Evolutionary conservation across 2,113 vertebrate genomes (phyloP).

Genomic region (Microtus pennsylvanicus): DNA sequence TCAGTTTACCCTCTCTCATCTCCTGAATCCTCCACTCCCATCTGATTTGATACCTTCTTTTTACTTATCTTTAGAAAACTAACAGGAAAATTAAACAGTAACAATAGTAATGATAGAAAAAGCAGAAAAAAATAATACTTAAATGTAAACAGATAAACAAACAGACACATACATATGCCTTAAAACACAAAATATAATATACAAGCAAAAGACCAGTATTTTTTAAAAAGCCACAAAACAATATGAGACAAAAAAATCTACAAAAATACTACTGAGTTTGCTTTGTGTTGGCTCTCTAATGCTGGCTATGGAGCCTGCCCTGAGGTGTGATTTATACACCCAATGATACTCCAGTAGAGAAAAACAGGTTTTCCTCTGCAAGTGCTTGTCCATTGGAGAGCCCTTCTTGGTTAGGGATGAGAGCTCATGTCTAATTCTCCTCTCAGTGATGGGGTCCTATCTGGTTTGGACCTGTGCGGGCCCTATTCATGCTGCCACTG

Average conservation of each 20-base stretch:
- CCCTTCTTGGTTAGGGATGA: neutral
- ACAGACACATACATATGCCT: neutral
- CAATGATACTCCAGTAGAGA: neutral
- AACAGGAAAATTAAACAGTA: neutral
- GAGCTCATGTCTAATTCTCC: neutral
- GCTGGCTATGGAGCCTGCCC: neutral
- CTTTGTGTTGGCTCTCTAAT: neutral
- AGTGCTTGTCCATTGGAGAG: neutral
- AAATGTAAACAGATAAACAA: neutral
- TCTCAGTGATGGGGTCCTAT: neutral
- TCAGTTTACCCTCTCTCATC: neutral
- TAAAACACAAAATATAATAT: neutral
- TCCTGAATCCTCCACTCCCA: neutral
- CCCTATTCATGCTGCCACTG: neutral
- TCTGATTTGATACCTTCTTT: neutral
- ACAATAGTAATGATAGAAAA: neutral
- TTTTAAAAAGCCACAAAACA: neutral
- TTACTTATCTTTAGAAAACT: neutral
- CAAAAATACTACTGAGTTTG: neutral
- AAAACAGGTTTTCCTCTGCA: neutral
- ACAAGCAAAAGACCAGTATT: neutral
- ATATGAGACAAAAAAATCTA: neutral
- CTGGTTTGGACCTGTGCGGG: neutral
- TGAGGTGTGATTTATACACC: neutral
- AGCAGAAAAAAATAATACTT: no score